phyloP scores from a whole-genome alignment of 2,113 vertebrate species.

The Gambusia affinis region DNA sequence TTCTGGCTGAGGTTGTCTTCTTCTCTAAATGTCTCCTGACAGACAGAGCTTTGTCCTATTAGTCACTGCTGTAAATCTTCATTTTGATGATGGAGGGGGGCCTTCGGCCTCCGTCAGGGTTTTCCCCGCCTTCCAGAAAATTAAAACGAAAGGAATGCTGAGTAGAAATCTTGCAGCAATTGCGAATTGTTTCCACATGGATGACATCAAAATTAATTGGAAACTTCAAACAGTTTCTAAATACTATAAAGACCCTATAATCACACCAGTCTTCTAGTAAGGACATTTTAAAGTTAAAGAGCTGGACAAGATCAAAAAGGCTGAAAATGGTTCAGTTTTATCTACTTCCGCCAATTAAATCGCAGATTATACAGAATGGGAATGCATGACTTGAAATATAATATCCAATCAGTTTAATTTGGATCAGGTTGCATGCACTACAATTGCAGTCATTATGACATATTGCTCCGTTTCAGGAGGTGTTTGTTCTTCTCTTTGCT shows the following conservation, averaged over 20 bases:
- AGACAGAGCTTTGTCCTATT: background rate
- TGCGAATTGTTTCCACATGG: too few relatives aligned
- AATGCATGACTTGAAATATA: too few relatives aligned
- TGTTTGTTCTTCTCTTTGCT: slow-evolving; percentile 36
- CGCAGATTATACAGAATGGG: too few relatives aligned
- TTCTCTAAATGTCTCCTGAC: background rate
- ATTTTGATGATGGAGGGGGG: slow-evolving; percentile 11
- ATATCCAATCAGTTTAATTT: too few relatives aligned
- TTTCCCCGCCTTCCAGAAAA: background rate
- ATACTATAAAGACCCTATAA: background rate
- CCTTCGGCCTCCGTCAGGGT: slow-evolving; percentile 8
- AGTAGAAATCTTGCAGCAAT: too few relatives aligned
- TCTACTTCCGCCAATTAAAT: too few relatives aligned
- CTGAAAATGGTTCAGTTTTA: background rate
- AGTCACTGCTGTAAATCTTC: slow-evolving; percentile 26
- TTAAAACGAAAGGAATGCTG: background rate
- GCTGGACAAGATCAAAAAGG: too few relatives aligned
- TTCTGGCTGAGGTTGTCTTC: background rate
- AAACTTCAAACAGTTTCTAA: background rate
- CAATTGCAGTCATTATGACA: too few relatives aligned
- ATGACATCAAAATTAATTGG: background rate
- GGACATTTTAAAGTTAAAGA: background rate
- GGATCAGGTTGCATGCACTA: too few relatives aligned
- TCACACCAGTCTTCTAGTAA: background rate
- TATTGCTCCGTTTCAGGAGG: too few relatives aligned